phyloP scores from a whole-genome alignment of 1,140 invertebrate genomes.

The Calephelis virginiensis region DNA sequence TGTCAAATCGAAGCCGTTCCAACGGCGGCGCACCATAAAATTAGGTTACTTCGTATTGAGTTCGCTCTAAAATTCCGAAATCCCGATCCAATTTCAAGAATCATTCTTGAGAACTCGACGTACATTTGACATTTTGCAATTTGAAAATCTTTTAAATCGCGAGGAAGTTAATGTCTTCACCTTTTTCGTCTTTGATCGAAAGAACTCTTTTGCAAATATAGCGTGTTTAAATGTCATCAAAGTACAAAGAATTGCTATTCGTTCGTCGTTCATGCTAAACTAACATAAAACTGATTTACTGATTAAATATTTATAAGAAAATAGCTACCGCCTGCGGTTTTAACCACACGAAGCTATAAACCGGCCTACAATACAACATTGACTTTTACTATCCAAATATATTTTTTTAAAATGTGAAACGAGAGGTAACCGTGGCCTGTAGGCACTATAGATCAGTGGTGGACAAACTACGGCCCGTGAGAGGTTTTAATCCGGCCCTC shows the following conservation, averaged over 20 bases:
- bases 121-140: constrained; percentile 49
- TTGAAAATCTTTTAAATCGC: constrained; percentile 35
- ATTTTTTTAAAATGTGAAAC: too few species aligned
- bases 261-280: constrained; percentile 20
- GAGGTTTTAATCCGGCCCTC: too few species aligned
- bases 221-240: constrained; percentile 28
- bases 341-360: too few species aligned
- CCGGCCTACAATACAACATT: too few species aligned
- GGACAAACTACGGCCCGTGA: too few species aligned
- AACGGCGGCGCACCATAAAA: constrained; percentile 54
- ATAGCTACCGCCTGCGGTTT: too few species aligned
- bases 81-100: constrained; percentile 52
- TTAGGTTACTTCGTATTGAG: constrained; percentile 60
- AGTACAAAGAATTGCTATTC: not conserved
- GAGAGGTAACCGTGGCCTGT: too few species aligned
- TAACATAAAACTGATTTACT: constrained; percentile 17
- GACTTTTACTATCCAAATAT: too few species aligned
- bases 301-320: constrained; percentile 3
- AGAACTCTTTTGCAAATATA: constrained; percentile 19
- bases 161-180: constrained; percentile 22
- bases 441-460: too few species aligned
- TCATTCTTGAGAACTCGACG: constrained; percentile 58
- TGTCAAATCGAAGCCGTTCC: constrained; percentile 41
- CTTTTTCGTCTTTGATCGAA: constrained; percentile 20
- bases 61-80: constrained; percentile 60